Conservation (phyloP, 1,140 invertebrate species). For the Aleiodes sp. region DNA sequence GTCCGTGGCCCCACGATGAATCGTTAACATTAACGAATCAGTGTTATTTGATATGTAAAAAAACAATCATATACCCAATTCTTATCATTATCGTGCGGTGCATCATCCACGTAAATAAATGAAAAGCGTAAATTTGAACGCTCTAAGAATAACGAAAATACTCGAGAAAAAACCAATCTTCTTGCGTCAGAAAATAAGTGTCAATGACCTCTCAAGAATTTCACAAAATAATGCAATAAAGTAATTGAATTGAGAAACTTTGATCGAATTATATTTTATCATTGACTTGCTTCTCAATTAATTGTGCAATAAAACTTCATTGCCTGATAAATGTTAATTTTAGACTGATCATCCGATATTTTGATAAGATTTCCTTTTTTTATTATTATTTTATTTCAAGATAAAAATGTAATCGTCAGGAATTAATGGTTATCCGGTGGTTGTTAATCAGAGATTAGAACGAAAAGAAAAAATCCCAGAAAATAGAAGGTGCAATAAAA, state of each 20-base stretch:
- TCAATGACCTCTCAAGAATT: neutral
- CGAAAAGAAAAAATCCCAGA: neutral
- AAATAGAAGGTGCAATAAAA: no score
- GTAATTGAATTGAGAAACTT: neutral
- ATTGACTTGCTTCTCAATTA: neutral
- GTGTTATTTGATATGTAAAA: neutral
- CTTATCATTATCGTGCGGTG: conserved; percentile 1
- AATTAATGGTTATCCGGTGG: neutral
- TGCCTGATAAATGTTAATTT: neutral
- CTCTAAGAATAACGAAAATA: no score
- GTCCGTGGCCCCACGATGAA: neutral
- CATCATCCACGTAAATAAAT: neutral
- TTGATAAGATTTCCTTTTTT: neutral
- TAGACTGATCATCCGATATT: neutral
- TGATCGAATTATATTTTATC: neutral
- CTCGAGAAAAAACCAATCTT: no score
- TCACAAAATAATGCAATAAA: neutral
- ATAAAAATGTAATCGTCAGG: neutral
- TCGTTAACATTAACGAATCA: neutral
- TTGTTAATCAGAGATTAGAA: neutral
- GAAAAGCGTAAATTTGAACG: neutral
- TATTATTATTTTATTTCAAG: no score
- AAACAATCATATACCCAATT: neutral
- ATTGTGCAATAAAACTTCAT: neutral
- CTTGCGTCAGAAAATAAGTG: neutral